phyloP scores from a whole-genome alignment of 2,888 invertebrate species.

The Tetheella fluctuosa region DNA sequence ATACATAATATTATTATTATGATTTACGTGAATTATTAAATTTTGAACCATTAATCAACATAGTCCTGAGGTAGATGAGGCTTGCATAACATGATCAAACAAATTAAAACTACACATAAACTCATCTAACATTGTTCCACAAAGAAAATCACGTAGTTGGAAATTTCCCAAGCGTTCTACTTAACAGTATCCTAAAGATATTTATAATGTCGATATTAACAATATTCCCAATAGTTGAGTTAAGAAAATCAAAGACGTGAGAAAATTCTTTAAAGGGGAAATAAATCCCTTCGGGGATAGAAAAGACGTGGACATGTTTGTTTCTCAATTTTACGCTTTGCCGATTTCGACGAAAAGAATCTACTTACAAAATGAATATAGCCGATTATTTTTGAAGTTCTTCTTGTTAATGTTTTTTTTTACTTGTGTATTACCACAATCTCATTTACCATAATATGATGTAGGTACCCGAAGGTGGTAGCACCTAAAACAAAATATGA shows the following conservation, averaged over 20 bases:
- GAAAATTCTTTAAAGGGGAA: constrained; percentile 38
- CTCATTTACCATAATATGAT: too few species aligned
- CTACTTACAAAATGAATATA: constrained; percentile 55
- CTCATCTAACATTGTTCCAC: too few species aligned
- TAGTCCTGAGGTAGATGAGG: too few species aligned
- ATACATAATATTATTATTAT: too few species aligned
- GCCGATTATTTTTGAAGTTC: constrained; percentile 35
- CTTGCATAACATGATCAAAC: too few species aligned
- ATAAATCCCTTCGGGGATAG: constrained; percentile 55
- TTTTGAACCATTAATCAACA: too few species aligned
- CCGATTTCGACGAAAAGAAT: constrained; percentile 56
- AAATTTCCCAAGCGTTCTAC: background rate
- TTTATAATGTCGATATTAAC: background rate
- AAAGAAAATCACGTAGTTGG: too few species aligned
- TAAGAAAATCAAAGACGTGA: constrained; percentile 35
- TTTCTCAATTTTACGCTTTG: constrained; percentile 73
- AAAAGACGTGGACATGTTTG: constrained; percentile 63
- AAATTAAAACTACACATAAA: too few species aligned
- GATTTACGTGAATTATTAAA: too few species aligned
- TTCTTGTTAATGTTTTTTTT: constrained; percentile 15
- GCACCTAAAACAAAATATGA: too few species aligned
- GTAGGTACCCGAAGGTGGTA: too few species aligned
- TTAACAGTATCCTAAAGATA: background rate
- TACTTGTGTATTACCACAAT: too few species aligned
- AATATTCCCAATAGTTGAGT: background rate